Conservation (phyloP, 2,797 vertebrate species). For the Myiothlypis chrysogaster region DNA sequence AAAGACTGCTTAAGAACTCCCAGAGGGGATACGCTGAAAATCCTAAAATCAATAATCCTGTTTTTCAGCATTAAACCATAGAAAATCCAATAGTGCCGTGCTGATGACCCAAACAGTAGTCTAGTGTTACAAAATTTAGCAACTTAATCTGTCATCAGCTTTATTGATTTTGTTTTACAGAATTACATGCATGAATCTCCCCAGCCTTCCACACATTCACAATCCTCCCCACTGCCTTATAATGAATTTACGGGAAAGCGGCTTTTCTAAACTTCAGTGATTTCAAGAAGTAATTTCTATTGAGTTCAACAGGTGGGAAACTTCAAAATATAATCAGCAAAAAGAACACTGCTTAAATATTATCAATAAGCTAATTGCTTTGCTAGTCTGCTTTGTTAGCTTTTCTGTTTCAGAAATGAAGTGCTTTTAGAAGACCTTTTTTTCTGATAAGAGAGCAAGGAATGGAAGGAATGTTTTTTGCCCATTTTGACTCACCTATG, state of each 20-base stretch:
- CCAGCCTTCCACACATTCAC: conserved; percentile 14
- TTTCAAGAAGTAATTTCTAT: conserved; percentile 23
- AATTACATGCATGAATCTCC: conserved; percentile 69
- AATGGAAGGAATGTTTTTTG: not conserved
- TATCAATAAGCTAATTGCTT: conserved; percentile 31
- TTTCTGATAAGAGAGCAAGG: not conserved
- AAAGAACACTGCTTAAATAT: conserved; percentile 19
- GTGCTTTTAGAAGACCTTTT: not conserved
- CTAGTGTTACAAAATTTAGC: conserved; percentile 67
- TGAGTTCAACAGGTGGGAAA: conserved; percentile 53
- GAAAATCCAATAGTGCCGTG: conserved; percentile 74
- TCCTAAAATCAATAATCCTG: conserved; percentile 84
- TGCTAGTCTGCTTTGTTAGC: conserved; percentile 1
- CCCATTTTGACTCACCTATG: not conserved
- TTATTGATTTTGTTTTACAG: conserved; percentile 79
- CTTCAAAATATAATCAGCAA: conserved; percentile 37
- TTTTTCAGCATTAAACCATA: conserved; percentile 75
- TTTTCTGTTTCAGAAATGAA: not conserved
- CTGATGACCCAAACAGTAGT: conserved; percentile 67
- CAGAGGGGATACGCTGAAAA: conserved; percentile 70
- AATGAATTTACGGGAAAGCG: conserved; percentile 40
- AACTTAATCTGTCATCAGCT: conserved; percentile 73
- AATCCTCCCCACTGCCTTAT: not conserved
- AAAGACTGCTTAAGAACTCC: conserved; percentile 74
- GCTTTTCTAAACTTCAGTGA: conserved; percentile 43